phyloP scores from a whole-genome alignment of 2,888 invertebrate species.

The Hirtodrosophila alboralis region DNA sequence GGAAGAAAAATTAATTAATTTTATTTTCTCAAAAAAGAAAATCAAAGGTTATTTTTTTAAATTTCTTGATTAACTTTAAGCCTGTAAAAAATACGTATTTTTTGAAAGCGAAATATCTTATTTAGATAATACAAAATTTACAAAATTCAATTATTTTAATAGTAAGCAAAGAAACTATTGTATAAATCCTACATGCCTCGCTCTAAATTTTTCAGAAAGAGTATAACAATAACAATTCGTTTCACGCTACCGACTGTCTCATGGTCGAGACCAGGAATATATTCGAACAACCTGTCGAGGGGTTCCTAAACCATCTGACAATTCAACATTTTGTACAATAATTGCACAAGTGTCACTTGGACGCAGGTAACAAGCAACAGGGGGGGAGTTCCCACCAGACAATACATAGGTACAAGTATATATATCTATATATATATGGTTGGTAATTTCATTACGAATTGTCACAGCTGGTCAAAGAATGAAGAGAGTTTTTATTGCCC shows the following conservation, averaged over 20 bases:
- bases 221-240: slow-evolving; percentile 43
- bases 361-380: slow-evolving; percentile 28
- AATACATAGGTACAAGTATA: not conserved
- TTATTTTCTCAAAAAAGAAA: no score
- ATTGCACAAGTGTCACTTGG: slow-evolving; percentile 73
- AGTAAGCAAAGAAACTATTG: no score
- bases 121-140: no score
- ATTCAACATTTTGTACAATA: slow-evolving; percentile 47
- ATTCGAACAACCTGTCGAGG: slow-evolving; percentile 43
- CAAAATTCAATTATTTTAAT: no score
- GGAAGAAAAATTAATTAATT: no score
- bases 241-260: slow-evolving; percentile 48
- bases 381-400: slow-evolving; percentile 8
- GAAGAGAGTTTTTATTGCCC: slow-evolving; percentile 17
- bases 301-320: slow-evolving; percentile 38
- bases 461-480: slow-evolving; percentile 40
- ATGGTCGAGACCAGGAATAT: slow-evolving; percentile 33
- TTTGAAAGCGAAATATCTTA: no score
- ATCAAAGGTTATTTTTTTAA: no score
- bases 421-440: slow-evolving; percentile 18
- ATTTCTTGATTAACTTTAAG: no score
- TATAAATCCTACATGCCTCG: no score
- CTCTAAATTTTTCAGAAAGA: not conserved
- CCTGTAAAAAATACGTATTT: no score
- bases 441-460: slow-evolving; percentile 49